Conservation (phyloP, 2,888 invertebrate species). For the Callosobruchus maculatus region DNA sequence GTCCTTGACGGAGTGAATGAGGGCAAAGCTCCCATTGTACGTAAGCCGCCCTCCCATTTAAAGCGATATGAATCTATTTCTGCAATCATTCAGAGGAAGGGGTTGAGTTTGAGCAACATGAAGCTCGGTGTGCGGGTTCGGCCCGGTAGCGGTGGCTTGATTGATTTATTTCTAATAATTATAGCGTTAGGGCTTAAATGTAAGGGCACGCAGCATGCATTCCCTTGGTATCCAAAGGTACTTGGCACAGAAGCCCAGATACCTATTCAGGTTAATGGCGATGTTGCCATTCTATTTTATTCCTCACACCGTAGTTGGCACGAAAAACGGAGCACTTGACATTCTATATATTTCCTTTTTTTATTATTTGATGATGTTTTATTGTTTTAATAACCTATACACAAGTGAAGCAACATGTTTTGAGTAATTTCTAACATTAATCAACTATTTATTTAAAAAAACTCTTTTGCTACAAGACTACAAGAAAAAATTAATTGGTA, state of each 20-base stretch:
- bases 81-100: neutral
- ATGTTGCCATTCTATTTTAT: neutral
- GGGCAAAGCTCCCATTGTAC: neutral
- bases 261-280: conserved; percentile 10
- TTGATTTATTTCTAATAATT: neutral
- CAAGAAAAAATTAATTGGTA: no score
- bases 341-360: no score
- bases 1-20: neutral
- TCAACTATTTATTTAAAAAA: no score
- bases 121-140: neutral
- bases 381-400: no score
- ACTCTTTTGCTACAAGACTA: no score
- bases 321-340: no score
- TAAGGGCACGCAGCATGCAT: conserved; percentile 18
- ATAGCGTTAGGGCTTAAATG: neutral
- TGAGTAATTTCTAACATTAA: no score
- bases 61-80: neutral
- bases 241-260: conserved; percentile 39
- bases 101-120: neutral
- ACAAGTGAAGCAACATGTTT: no score
- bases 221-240: conserved; percentile 38
- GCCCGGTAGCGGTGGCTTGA: neutral
- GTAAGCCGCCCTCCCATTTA: neutral
- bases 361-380: no score
- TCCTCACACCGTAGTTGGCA: no score